These are phyloP conservation scores for Anguilla rostrata DNA, from an alignment of 2,113 vertebrate genomes.

Conservation along the genomic window DNA sequence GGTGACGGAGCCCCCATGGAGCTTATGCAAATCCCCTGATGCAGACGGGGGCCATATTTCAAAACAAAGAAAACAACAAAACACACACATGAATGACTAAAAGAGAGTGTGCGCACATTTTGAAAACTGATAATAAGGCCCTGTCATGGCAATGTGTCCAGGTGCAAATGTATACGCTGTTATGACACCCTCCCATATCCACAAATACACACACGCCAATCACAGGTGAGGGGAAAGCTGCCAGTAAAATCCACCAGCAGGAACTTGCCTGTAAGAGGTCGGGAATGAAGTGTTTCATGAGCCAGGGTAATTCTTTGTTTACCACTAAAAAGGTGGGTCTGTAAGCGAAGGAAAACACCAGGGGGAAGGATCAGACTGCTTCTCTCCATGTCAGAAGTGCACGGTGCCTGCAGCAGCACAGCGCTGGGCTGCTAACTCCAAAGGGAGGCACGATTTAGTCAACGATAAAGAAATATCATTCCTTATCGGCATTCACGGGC, in stretches of 20 bases:
- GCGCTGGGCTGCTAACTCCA: background rate
- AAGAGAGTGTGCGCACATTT: background rate
- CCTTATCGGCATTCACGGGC: background rate
- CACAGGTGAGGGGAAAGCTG: background rate
- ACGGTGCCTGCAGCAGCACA: background rate
- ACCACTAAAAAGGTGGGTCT: conserved; percentile 19
- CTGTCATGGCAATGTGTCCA: background rate
- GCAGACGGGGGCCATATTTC: background rate
- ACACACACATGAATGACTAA: background rate
- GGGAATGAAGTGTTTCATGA: conserved; percentile 13
- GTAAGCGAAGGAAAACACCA: conserved; percentile 18
- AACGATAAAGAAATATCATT: background rate
- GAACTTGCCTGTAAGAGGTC: conserved; percentile 5
- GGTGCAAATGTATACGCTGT: background rate
- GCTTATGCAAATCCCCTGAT: background rate
- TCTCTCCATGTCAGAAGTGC: background rate
- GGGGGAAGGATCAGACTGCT: conserved; percentile 12
- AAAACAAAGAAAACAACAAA: background rate
- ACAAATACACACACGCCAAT: background rate
- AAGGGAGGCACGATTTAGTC: background rate
- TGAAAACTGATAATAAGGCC: background rate
- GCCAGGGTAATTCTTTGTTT: conserved; percentile 31
- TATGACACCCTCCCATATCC: background rate
- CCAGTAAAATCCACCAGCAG: background rate
- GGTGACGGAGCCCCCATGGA: background rate